A percentile compares a stretch with the other conserved stretches of the same genome.
These are phyloP conservation scores for Wiebesia pumilae DNA, from an alignment of 1,140 invertebrate species.

Conservation along the genomic window DNA sequence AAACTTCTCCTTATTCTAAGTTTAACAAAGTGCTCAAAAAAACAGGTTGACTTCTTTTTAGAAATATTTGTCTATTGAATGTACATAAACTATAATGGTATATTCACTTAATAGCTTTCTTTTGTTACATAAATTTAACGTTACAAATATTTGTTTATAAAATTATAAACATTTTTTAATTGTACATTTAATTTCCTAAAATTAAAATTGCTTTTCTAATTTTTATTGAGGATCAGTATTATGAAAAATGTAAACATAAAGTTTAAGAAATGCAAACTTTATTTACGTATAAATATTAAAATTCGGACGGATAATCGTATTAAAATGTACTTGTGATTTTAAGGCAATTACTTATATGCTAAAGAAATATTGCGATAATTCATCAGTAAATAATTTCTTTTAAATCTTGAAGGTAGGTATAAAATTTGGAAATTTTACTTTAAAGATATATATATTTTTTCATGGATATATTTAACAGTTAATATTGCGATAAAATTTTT, in stretches of 20 bases:
- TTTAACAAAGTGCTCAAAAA: not conserved
- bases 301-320: too few relatives aligned
- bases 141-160: too few relatives aligned
- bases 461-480: not conserved
- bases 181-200: not conserved
- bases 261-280: too few relatives aligned
- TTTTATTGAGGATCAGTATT: not conserved
- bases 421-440: slow-evolving; percentile 1
- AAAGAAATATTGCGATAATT: not conserved
- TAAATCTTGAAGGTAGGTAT: slow-evolving; percentile 51
- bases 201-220: not conserved
- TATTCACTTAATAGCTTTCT: not conserved
- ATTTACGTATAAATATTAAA: too few relatives aligned
- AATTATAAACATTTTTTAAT: not conserved
- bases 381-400: slow-evolving; percentile 22
- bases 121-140: too few relatives aligned
- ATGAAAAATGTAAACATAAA: not conserved
- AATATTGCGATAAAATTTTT: not conserved
- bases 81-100: not conserved
- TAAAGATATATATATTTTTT: too few relatives aligned
- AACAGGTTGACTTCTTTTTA: not conserved
- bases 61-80: not conserved
- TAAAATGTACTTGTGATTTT: slow-evolving; percentile 7
- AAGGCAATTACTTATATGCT: not conserved
- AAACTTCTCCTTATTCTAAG: not conserved